Evolutionary conservation across 2,888 invertebrate genomes (phyloP).

Genomic region (Dorcus hopei): DNA sequence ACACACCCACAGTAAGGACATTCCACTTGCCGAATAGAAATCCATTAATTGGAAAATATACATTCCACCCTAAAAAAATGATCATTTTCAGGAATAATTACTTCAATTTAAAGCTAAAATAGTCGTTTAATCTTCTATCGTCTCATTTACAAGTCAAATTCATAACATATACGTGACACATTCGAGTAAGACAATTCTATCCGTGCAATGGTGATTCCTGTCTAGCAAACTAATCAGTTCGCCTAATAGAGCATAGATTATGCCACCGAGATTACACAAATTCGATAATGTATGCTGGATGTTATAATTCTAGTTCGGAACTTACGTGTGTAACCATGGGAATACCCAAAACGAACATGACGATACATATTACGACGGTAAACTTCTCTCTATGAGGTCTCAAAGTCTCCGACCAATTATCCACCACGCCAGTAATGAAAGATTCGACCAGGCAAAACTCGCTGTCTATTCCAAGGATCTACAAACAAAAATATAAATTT

Average conservation of each 20-base stretch:
- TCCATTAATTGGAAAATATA: conserved; percentile 90
- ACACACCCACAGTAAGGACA: conserved; percentile 60
- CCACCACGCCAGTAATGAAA: conserved; percentile 58
- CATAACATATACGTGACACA: too few species aligned
- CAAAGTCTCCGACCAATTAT: conserved; percentile 57
- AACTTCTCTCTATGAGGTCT: conserved; percentile 63
- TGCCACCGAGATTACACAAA: neutral
- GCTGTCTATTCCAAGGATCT: conserved; percentile 72
- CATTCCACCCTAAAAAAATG: conserved; percentile 71
- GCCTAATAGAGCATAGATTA: too few species aligned
- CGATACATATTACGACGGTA: conserved; percentile 68
- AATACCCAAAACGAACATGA: conserved; percentile 80
- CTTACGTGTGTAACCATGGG: conserved; percentile 82
- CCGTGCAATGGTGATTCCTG: too few species aligned
- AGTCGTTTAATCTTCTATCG: too few species aligned
- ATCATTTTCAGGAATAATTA: neutral
- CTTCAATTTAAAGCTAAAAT: too few species aligned
- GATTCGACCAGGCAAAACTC: conserved; percentile 69
- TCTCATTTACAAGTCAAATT: too few species aligned
- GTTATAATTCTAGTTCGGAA: conserved; percentile 8
- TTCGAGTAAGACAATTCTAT: too few species aligned
- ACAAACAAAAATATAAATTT: conserved; percentile 25
- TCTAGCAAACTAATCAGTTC: too few species aligned
- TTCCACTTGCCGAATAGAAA: conserved; percentile 59
- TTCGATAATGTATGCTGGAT: neutral